Conservation (phyloP, 2,888 invertebrate genomes). For the Arenicola marina region DNA sequence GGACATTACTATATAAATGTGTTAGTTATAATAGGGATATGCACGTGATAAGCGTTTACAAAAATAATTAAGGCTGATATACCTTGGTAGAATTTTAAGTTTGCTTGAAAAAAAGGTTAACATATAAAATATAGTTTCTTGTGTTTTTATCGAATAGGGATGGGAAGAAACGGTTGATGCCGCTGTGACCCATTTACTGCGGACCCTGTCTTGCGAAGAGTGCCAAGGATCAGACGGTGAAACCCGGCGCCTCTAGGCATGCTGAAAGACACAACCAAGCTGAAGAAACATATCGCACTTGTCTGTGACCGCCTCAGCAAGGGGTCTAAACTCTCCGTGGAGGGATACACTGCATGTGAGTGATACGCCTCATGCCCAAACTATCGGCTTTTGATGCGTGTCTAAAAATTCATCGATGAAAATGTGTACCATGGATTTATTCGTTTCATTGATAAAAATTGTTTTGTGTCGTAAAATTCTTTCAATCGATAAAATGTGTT, state of each 20-base stretch:
- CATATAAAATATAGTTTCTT: too few species aligned
- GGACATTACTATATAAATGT: too few species aligned
- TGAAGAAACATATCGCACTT: conserved; percentile 62
- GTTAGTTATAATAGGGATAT: too few species aligned
- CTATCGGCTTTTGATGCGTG: not conserved
- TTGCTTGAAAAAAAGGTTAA: too few species aligned
- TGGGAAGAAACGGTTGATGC: conserved; percentile 81
- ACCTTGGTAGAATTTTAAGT: too few species aligned
- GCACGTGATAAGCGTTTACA: too few species aligned
- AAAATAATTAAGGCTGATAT: too few species aligned
- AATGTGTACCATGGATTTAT: too few species aligned
- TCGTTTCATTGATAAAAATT: too few species aligned
- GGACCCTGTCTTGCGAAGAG: conserved; percentile 68
- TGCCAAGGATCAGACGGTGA: conserved; percentile 64
- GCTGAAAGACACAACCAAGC: conserved; percentile 57
- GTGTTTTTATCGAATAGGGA: conserved; percentile 69
- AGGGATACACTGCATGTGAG: conserved; percentile 7
- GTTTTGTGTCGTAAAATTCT: too few species aligned
- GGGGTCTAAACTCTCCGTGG: conserved; percentile 53
- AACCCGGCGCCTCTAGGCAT: conserved; percentile 52
- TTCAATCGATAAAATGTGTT: too few species aligned
- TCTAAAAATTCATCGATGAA: not conserved
- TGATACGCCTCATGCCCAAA: not conserved
- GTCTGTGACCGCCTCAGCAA: conserved; percentile 60
- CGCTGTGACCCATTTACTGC: conserved; percentile 70